Evolutionary conservation across 2,113 vertebrate species (phyloP), one percentile per base, ranked within the genome.

Genomic region (Trematomus loennbergii): DNA sequence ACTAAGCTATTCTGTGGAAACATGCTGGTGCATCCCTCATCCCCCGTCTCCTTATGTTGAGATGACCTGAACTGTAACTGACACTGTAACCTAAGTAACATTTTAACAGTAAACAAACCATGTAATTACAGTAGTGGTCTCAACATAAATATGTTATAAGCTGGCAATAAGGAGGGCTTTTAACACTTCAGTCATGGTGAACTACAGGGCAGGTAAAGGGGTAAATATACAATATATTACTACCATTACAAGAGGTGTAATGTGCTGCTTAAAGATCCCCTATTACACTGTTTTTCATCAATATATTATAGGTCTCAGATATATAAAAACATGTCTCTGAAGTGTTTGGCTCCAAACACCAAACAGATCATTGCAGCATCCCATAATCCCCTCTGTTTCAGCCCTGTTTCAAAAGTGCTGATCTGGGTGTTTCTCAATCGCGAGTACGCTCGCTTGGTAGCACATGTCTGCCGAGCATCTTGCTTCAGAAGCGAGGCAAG

Each of bases 61-160:
- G 40, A 20, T 55, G 72, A 85, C n/a, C 68, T 63, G 54, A 46
- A 49, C 49, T 74, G 69, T 58, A 80, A 65, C 77, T 76, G 77
- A 75, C 54, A 60, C 61, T 62, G 67, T 65, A 61, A 76, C 57
- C 9, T 2, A 18, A 58, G 46, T 8, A 58, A 17, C 33, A 40
- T 46, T 7, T 72, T 33, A 15, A 57, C 58, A 62, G 57, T 63
- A 15, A 64, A 29, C 52, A 63, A 29, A 60, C 52, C 16, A 66
- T 72, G 11, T 45, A 25, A 53, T 65, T 46, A 59, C 76, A 65
- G 33, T 11, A 6, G 43, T 57, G 59, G 17, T 63, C 57, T 22
- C 12, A 0, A 49, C 11, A 22, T 40, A n/a, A 46, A 59, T 22
- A 22, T 25, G 15, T 71, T n/a, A 64, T 45, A 16, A 20, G 63